Evolutionary conservation across 2,888 invertebrate species (phyloP), one percentile per base, ranked within the genome.

Genomic region (Phyto melanocephala): DNA sequence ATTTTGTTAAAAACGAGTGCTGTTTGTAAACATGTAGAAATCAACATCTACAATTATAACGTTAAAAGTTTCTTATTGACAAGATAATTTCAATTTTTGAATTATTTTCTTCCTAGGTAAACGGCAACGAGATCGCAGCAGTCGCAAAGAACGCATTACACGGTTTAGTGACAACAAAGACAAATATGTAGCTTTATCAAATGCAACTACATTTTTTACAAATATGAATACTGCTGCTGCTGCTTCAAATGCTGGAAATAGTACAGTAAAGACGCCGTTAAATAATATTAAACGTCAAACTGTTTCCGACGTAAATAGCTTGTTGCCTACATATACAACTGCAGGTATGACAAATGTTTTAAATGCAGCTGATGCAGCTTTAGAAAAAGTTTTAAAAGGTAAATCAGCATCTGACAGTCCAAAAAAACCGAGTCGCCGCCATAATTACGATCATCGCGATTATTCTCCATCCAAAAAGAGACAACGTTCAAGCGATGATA

Each of bases 91-190:
- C 15, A 22, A 42, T 52, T 28, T 54, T 52, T 56, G 62, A 76
- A 70, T 67, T 62, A 83, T 81, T 75, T 13, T 63, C n/a, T 75
- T 72, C 70, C 24, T 79, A 90, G 91, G 90, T 24, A 90, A 91
- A 85, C 88, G 90, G 0, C 86, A 87, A 17, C 90, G 87, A 72
- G 88, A 88, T 67, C 83, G 85, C n/a, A 70, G 74, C 15, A 62
- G 79, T 45, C 86, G 86, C 24, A 90, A 88, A 71, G 91, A 91
- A 82, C 88, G 91, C 10, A 90, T 88, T 7, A 89, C 91, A 1
- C 89, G 91, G 20, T 91, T 91, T 70, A 91, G 91, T 85, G 91
- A 91, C 84, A 90, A 89, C 50, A 91, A 91, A 84, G 91, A 91
- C 50, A 87, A 85, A 85, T 75, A 62, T 62, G 62, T 81, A 20